Evolutionary conservation across 2,888 invertebrate genomes (phyloP).

Genomic region (Luffia ferchaultella): DNA sequence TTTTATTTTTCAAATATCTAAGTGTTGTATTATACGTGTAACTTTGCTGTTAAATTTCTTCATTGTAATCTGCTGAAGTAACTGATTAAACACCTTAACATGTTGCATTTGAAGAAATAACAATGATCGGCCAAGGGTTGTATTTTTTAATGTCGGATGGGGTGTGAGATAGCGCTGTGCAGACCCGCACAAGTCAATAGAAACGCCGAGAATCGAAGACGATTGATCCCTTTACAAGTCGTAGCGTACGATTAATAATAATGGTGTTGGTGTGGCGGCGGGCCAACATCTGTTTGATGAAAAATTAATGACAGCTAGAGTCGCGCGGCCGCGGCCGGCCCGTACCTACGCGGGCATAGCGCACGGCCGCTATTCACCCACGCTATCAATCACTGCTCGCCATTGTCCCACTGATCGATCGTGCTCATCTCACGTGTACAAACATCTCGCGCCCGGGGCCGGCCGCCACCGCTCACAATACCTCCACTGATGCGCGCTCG

Average conservation of each 20-base stretch:
- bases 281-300: not conserved
- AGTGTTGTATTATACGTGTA: too few species aligned
- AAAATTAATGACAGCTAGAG: not conserved
- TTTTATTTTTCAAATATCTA: too few species aligned
- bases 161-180: too few species aligned
- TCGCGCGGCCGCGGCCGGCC: not conserved
- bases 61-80: too few species aligned
- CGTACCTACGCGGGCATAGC: too few species aligned
- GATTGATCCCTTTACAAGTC: not conserved
- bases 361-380: not conserved
- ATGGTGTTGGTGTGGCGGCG: not conserved
- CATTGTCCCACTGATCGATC: slow-evolving; percentile 5
- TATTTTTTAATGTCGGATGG: too few species aligned
- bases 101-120: too few species aligned
- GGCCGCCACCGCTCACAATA: not conserved
- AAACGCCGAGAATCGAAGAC: not conserved
- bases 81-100: too few species aligned
- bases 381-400: slow-evolving; percentile 5
- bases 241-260: not conserved
- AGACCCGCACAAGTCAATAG: not conserved
- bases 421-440: slow-evolving; percentile 5
- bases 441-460: slow-evolving; percentile 3
- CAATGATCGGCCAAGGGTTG: too few species aligned
- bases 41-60: too few species aligned
- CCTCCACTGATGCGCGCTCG: slow-evolving; percentile 3